Base-by-base conservation (phyloP, 2,888 invertebrate species). In the Halictus quadricinctus region DNA sequence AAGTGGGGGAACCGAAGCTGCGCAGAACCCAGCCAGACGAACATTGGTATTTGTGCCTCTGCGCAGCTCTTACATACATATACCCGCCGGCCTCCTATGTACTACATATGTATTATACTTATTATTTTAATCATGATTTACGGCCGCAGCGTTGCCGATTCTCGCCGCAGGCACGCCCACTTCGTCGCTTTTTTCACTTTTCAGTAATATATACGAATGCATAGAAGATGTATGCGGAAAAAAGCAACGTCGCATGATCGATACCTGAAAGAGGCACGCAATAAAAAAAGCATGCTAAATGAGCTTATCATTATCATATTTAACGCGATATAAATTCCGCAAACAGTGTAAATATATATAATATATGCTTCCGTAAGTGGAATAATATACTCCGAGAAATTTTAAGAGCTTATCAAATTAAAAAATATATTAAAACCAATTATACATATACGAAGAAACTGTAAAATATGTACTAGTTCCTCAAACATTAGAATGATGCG, bases 81-180 rank as follows among this genome's bases (percentile, higher is more conserved):
- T 83, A 90, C 88, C 73, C 86, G 85, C 83, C 88, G 80, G 81
- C 87, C 88, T 82, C 92, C 87, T 92, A 93, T 92, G 87, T 92
- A 93, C 91, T 92, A 91, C 92, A 91, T 92, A 91, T 93, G 91
- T 92, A 92, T 90, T 92, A 92, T 93, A 94, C 93, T 94, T 94
- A 94, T 94, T 94, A 94, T 94, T 94, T 94, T 94, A 94, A 94
- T 93, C 93, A 93, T 94, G 93, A 94, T 94, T 94, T 93, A 94
- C 92, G 92, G 91, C 85, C 85, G 93, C 94, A 88, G 81, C 88
- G 94, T 94, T 94, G 94, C 94, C 94, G 88, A 85, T 87, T 93
- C 90, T 88, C 79, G 77, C 77, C 29, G 78, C 81, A 79, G 91
- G 92, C 93, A 94, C 94, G 93, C 94, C 94, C 94, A 92, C 92